Evolutionary conservation across 2,113 vertebrate genomes (phyloP), one percentile per base, ranked within the genome.

Genomic region (Melierax canorus): DNA sequence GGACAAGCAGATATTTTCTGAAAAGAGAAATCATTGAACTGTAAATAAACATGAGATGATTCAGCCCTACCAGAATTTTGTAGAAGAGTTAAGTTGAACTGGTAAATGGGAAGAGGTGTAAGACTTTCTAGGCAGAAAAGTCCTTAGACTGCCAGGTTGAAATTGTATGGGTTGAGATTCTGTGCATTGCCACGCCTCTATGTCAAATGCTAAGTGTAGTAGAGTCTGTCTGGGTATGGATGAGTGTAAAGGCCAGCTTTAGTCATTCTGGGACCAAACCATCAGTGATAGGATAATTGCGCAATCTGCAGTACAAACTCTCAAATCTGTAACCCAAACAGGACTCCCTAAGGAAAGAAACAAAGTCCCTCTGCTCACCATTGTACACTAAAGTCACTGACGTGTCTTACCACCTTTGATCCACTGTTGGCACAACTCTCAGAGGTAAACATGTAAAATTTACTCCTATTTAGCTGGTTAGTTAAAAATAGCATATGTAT

Each of bases 241-340:
- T 45, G 67, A 34, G 8, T 36, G 41, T 7, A 15, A 68, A 71
- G 66, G 9, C 24, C 62, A 53, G 13, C 39, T 60, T 29, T 27
- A 30, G 59, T 34, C 43, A 8, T 36, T 43, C 38, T 75, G 55
- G 38, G 20, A 38, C 51, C 68, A 71, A 51, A 32, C 20, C 7
- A 1, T 55, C 43, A 30, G 43, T 0, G 9, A 36, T 0, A 55
- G 90, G 41, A 13, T 51, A 8, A 2, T 2, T 48, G 32, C 14
- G 30, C 45, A 23, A 19, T 30, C 46, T 71, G 63, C 73, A 50
- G 41, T 15, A 12, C 15, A 8, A 17, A 15, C 38, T 32, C 22
- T 17, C n/a, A 36, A 60, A 20, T 51, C 45, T 2, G 0, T 11
- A 29, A 51, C 12, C 41, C 59, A 83, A 22, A 43, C 34, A 10